Base-by-base conservation (phyloP, 2,888 invertebrate genomes). In the Miltochrista miniata region DNA sequence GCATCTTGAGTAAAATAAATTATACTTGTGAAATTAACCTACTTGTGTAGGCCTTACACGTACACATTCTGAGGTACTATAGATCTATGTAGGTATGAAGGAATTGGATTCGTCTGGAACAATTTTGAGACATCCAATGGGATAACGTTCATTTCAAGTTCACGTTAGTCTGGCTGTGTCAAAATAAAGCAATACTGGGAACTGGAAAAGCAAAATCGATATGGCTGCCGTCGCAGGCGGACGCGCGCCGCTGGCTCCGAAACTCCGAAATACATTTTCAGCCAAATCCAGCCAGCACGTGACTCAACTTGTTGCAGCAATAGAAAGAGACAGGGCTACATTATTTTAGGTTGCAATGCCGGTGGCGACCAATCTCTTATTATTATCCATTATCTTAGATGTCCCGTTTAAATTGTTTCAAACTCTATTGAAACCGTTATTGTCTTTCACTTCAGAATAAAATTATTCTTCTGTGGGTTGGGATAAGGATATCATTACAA, bases 291-390 rank as follows among this genome's bases (percentile, higher is more conserved):
- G 60, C 76, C 73, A 74, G 89, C 90, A 90, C 90, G 90, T 90
- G 90, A 89, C 85, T 78, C 86, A 83, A 90, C 90, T 90, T 90
- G 90, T 91, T 90, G 90, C 90, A 83, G 78, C 66, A 64, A 53
- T 52, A 62, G 62, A 66, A 61, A 70, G 71, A 73, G 73, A 74
- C 70, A 66, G 68, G 64, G 69, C 66, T 74, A 68, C 64, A 42
- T 59, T 70, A 66, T 71, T 60, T 68, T 69, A 68, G 54, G 56
- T 59, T 56, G 70, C 60, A 68, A 64, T 52, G 59, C 56, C 51
- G 56, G 46, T 64, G 67, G 48, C 48, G 54, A 58, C 56, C 53
- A 59, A 62, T 61, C 54, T 59, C 57, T 48, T 51, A 65, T 66
- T 74, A 68, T 66, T 62, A 57, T 50, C 65, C 55, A 59, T 61